Evolutionary conservation across 2,797 vertebrate species (phyloP).

Genomic region (Trachops cirrhosus): DNA sequence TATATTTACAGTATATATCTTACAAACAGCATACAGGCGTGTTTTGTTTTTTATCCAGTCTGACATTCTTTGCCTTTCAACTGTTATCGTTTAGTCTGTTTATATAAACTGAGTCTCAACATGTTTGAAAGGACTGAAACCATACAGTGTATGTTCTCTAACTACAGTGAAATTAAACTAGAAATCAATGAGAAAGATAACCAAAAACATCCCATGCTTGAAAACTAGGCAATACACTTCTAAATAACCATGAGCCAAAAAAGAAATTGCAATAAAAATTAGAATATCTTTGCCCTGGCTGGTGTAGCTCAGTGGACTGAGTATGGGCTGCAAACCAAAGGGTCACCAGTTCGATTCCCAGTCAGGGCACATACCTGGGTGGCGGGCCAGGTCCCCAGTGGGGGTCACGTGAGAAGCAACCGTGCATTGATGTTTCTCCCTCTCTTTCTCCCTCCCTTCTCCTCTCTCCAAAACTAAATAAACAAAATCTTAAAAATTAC

Average conservation of each 20-base stretch:
- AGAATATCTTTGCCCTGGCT: neutral
- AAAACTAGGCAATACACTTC: conserved; percentile 17
- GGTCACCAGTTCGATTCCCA: no score
- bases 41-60: conserved; percentile 11
- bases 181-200: neutral
- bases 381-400: no score
- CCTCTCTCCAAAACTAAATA: no score
- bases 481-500: no score
- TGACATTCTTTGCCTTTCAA: neutral
- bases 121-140: conserved; percentile 13
- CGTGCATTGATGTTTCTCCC: no score
- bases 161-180: conserved; percentile 7
- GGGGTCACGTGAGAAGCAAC: no score
- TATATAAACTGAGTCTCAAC: neutral
- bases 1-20: neutral
- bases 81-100: neutral
- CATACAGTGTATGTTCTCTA: neutral
- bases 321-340: no score
- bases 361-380: no score
- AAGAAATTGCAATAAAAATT: neutral
- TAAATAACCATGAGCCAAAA: conserved; percentile 13
- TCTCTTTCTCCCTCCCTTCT: no score
- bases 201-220: neutral
- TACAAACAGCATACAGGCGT: neutral
- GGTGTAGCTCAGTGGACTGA: no score